A percentile compares a stretch with the other conserved stretches of the same genome.
Conservation (phyloP, 2,888 invertebrate species). For the Corythucha ciliata region DNA sequence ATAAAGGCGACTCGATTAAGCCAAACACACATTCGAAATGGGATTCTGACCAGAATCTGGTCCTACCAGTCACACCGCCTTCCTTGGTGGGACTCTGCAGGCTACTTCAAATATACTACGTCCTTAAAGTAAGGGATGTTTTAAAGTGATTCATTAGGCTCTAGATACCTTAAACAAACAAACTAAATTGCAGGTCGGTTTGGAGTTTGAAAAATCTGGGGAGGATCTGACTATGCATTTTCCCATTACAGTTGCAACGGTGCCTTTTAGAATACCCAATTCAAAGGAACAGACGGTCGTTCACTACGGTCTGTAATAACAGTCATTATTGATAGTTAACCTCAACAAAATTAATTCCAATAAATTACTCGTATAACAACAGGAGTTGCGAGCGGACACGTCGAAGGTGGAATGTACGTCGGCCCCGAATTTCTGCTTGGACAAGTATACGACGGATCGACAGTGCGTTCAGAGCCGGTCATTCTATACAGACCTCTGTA, state of each 20-base stretch:
- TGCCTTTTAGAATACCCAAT: slow-evolving; percentile 60
- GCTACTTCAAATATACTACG: slow-evolving; percentile 61
- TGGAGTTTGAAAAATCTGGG: slow-evolving; percentile 58
- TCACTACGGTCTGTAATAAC: slow-evolving; percentile 58
- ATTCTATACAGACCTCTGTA: slow-evolving; percentile 59
- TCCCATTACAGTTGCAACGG: slow-evolving; percentile 64
- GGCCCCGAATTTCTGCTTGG: slow-evolving; percentile 68
- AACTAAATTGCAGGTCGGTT: slow-evolving; percentile 50
- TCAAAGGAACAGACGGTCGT: slow-evolving; percentile 51
- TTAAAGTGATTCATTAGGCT: no score
- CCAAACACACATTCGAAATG: slow-evolving; percentile 55
- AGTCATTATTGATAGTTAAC: no score
- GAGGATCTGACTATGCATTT: slow-evolving; percentile 63
- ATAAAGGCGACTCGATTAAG: slow-evolving; percentile 54
- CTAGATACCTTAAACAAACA: not conserved
- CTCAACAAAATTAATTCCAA: not conserved
- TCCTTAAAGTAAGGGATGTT: slow-evolving; percentile 60
- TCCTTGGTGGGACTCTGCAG: slow-evolving; percentile 62
- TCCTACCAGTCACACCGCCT: slow-evolving; percentile 65
- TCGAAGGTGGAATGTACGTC: slow-evolving; percentile 67
- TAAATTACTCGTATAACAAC: slow-evolving; percentile 34
- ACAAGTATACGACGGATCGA: slow-evolving; percentile 63
- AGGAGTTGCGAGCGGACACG: slow-evolving; percentile 62
- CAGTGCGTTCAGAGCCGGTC: slow-evolving; percentile 43
- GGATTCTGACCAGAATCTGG: slow-evolving; percentile 55